Evolutionary conservation across 2,888 invertebrate genomes (phyloP).

Genomic region (Catocala nupta): DNA sequence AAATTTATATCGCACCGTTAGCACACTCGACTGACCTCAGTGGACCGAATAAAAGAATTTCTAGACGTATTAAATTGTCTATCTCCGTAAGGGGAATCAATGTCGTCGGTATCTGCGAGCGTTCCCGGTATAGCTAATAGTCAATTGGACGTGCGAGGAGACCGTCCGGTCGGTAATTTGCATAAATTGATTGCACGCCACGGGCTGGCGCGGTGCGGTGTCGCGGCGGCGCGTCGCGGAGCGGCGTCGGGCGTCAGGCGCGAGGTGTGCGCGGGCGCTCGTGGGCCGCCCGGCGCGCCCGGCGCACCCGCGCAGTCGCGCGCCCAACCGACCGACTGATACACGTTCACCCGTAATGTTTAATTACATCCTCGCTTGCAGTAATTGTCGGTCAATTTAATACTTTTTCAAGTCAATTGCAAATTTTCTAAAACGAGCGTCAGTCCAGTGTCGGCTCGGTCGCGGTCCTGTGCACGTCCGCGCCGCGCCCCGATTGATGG

Average conservation of each 20-base stretch:
- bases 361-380: constrained; percentile 81
- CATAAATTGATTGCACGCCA: constrained; percentile 84
- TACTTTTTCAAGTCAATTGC: constrained; percentile 70
- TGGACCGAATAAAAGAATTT: constrained; percentile 29
- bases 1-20: constrained; percentile 39
- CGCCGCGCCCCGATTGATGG: constrained; percentile 56
- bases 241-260: constrained; percentile 48
- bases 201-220: constrained; percentile 56
- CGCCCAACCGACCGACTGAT: constrained; percentile 82
- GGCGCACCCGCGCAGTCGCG: constrained; percentile 76
- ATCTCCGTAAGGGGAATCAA: constrained; percentile 42
- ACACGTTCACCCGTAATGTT: constrained; percentile 79
- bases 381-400: constrained; percentile 76
- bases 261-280: constrained; percentile 64
- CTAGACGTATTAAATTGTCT: constrained; percentile 34
- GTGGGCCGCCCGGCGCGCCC: constrained; percentile 33
- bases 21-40: constrained; percentile 30
- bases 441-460: constrained; percentile 56
- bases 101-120: constrained; percentile 46
- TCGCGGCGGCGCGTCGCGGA: constrained; percentile 44
- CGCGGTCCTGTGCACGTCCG: constrained; percentile 51
- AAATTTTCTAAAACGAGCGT: constrained; percentile 63
- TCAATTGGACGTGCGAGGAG: constrained; percentile 67
- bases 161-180: constrained; percentile 81
- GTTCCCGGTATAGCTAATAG: constrained; percentile 62